Evolutionary conservation across 2,113 vertebrate species (phyloP).

Genomic region (Gopherus evgoodei): DNA sequence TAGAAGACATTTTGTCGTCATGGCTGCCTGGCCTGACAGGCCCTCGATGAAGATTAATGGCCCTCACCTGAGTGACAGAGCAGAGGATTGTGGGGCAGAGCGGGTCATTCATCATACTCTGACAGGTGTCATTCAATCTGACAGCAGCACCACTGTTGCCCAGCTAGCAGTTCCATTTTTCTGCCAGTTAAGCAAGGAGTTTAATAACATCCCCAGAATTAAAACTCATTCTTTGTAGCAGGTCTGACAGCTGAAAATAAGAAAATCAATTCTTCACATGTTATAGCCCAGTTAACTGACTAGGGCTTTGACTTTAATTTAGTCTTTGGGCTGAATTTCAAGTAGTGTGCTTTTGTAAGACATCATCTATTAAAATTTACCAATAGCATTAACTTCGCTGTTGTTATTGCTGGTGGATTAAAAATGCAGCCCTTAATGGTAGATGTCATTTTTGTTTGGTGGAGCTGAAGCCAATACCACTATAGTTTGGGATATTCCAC

Average conservation of each 20-base stretch:
- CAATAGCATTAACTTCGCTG: constrained; percentile 78
- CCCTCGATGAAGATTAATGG: constrained; percentile 98
- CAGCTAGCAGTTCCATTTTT: constrained; percentile 80
- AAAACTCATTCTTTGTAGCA: constrained; percentile 94
- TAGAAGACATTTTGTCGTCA: constrained; percentile 75
- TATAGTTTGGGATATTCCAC: constrained; percentile 60
- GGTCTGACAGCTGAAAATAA: constrained; percentile 91
- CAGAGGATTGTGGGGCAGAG: constrained; percentile 91
- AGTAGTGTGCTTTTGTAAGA: constrained; percentile 80
- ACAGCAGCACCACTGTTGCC: constrained; percentile 74
- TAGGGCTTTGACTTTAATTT: constrained; percentile 88
- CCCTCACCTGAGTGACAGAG: constrained; percentile 98
- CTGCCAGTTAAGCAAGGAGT: constrained; percentile 89
- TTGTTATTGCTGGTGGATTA: constrained; percentile 79
- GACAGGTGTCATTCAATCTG: constrained; percentile 98
- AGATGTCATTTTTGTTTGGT: constrained; percentile 74
- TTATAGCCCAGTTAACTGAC: constrained; percentile 84
- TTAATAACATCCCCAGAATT: constrained; percentile 96
- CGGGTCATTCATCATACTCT: constrained; percentile 98
- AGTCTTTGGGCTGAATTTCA: constrained; percentile 82
- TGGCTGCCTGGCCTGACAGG: constrained; percentile 90
- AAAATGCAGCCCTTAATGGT: constrained; percentile 78
- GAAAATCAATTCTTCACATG: constrained; percentile 94
- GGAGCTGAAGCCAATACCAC: constrained; percentile 22
- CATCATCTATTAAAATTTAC: constrained; percentile 91